Base-by-base conservation (phyloP, 2,113 vertebrate genomes). In the Hydrolagus affinis region DNA sequence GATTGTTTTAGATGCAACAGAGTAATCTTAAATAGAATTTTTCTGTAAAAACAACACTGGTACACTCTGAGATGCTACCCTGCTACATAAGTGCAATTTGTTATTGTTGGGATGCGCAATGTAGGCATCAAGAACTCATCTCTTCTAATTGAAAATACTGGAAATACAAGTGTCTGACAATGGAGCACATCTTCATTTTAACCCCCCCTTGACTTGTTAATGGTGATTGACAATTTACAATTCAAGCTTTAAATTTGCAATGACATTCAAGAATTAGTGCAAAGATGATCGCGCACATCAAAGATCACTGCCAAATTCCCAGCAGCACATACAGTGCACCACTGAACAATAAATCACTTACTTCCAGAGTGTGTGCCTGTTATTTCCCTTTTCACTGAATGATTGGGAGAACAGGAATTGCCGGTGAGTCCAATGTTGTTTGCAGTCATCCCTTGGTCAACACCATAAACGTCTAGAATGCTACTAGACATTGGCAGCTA, bases 381-480 rank as follows among this genome's bases (percentile, higher is more conserved):
- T 89, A 94, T 92, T 94, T 98, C 96, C 91, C 92, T 97, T 94
- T 97, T 97, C 88, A 96, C 93, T 90, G 93, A 94, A 89, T 95
- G 91, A 89, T 91, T 95, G 90, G 93, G 90, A 91, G 95, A 91
- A 86, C 95, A 96, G 91, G 94, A 94, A 90, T 92, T 91, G 91
- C 93, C 95, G 88, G 93, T 94, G 90, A 97, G 93, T 91, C 94
- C 94, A 93, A 92, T 92, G 88, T 94, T 95, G 93, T 93, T 89
- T 91, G 94, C 86, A 88, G 94, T 93, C 93, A 96, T 95, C 93
- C 94, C 94, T 92, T 93, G 96, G 89, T 98, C 96, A 88, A 90
- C 92, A 88, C 92, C 95, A 91, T 97, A 98, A 85, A 96, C 87
- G 89, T 98, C 96, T 95, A 98, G 93, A 96, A 98, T 95, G 89